Conservation (phyloP, 2,113 vertebrate genomes). For the Ageneiosus marmoratus region DNA sequence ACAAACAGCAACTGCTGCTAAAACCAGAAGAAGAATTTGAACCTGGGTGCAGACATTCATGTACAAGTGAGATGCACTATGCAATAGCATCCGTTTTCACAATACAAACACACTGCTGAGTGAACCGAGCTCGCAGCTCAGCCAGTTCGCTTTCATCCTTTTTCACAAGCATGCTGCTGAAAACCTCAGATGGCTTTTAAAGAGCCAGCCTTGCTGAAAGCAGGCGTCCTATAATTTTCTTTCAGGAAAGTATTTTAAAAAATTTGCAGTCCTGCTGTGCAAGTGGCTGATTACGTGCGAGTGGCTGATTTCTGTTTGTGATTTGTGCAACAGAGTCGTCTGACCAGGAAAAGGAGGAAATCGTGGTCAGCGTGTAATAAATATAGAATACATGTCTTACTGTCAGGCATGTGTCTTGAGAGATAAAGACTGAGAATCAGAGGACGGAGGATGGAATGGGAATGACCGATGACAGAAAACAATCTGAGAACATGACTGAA, state of each 20-base stretch:
- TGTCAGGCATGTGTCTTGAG: conserved; percentile 11
- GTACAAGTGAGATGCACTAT: neutral
- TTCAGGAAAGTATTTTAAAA: neutral
- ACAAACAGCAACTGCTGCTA: neutral
- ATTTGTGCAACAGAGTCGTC: neutral
- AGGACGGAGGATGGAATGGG: conserved; percentile 8
- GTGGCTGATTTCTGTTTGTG: neutral
- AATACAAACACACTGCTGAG: conserved; percentile 13
- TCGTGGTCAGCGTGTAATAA: neutral
- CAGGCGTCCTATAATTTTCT: neutral
- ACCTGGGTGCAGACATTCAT: neutral
- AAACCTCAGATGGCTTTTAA: neutral
- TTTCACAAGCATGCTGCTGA: neutral
- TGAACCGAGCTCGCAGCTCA: neutral
- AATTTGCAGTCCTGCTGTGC: neutral
- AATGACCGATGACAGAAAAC: neutral
- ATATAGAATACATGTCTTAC: conserved; percentile 2
- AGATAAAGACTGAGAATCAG: conserved; percentile 22
- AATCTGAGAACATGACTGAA: neutral
- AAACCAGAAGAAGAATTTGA: conserved; percentile 9
- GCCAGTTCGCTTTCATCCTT: neutral
- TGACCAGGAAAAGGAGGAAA: conserved; percentile 50
- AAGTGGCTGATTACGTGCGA: neutral
- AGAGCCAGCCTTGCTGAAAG: neutral
- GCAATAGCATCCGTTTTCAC: neutral